Conservation (phyloP, 2,113 vertebrate genomes). For the Sinosuthora webbiana region DNA sequence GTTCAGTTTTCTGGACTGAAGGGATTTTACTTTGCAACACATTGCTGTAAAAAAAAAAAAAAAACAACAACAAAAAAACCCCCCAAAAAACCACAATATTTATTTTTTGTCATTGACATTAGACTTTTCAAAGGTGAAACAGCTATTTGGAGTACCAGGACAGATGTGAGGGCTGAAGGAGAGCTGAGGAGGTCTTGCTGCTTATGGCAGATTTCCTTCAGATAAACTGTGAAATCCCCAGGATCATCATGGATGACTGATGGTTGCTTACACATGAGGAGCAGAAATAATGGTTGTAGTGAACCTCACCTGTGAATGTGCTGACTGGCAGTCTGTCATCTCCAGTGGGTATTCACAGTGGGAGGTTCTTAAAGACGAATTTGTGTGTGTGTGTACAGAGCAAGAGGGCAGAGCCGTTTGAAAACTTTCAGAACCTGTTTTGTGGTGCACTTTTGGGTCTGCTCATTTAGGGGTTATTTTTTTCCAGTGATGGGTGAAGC, state of each 20-base stretch:
- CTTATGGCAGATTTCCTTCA: not conserved
- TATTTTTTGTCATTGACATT: not conserved
- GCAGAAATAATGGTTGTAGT: not conserved
- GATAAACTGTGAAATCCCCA: not conserved
- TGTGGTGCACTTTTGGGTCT: not conserved
- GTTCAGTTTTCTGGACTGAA: not conserved
- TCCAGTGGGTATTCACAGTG: not conserved
- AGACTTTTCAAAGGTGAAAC: not conserved
- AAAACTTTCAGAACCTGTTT: not conserved
- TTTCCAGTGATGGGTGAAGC: not conserved
- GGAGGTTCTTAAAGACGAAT: not conserved
- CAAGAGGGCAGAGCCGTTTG: fast-evolving
- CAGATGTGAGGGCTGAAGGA: constrained; percentile 19
- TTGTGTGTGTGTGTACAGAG: not conserved
- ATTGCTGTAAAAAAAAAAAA: not conserved
- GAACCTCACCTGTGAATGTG: not conserved
- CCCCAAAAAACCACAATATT: not conserved
- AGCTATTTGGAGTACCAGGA: not conserved
- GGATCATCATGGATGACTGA: not conserved
- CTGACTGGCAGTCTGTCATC: not conserved
- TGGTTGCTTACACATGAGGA: not conserved
- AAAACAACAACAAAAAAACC: not conserved
- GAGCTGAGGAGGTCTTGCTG: constrained; percentile 5
- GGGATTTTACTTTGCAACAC: not conserved
- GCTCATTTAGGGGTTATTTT: not conserved